phyloP scores from a whole-genome alignment of 1,140 invertebrate species.

The Drosophila quadrilineata region DNA sequence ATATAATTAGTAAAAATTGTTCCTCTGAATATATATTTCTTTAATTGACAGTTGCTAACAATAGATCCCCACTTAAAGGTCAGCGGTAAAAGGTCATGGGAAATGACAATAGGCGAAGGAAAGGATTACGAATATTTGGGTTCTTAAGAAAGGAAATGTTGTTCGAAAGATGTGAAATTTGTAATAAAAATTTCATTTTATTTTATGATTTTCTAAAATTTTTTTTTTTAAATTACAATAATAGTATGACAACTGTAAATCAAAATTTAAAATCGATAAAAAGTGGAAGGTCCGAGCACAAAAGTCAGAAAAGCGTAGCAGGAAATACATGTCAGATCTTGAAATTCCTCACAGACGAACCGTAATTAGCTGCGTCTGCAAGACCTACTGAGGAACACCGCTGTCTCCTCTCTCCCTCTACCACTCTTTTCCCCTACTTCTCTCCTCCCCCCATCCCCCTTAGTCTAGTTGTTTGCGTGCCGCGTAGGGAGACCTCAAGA shows the following conservation, averaged over 20 bases:
- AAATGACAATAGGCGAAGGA: too few species aligned
- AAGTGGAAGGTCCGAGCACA: background rate
- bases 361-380: constrained; percentile 13
- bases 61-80: too few species aligned
- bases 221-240: background rate
- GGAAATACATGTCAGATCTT: constrained; percentile 13
- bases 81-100: too few species aligned
- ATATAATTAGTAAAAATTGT: too few species aligned
- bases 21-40: too few species aligned
- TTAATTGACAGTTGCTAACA: too few species aligned
- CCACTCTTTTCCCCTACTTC: too few species aligned
- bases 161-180: too few species aligned
- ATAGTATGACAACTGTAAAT: background rate
- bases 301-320: background rate
- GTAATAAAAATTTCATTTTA: background rate
- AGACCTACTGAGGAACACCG: background rate
- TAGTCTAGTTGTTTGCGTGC: background rate
- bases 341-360: constrained; percentile 1
- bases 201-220: background rate
- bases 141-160: too few species aligned
- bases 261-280: background rate
- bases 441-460: too few species aligned
- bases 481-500: too few species aligned
- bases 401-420: background rate
- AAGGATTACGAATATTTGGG: too few species aligned